Percentiles rank a stretch among this genome's conserved stretches.
These are phyloP conservation scores for Platichthys stellatus DNA, from an alignment of 2,113 vertebrate genomes.

Conservation along the genomic window DNA sequence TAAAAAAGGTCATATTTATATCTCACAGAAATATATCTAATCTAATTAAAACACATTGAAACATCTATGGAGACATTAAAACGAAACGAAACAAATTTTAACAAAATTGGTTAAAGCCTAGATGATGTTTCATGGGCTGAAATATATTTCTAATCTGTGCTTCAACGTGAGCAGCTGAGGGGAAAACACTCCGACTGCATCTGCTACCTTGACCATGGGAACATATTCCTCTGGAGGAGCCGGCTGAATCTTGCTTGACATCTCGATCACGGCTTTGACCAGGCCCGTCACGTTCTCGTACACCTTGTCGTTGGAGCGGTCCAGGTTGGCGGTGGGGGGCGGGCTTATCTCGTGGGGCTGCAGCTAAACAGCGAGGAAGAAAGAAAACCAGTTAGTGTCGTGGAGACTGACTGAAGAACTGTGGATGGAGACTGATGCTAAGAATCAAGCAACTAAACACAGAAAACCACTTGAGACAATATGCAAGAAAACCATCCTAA, in stretches of 20 bases:
- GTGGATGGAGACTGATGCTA: background rate
- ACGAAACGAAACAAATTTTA: no score
- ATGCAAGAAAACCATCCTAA: background rate
- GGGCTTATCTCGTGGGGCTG: conserved; percentile 98
- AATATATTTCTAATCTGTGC: background rate
- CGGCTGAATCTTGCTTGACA: conserved; percentile 98
- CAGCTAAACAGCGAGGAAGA: conserved; percentile 80
- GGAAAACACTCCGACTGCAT: background rate
- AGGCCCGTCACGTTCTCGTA: conserved; percentile 97
- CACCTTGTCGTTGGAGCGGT: conserved; percentile 97
- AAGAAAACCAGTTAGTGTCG: conserved; percentile 4
- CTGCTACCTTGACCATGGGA: conserved; percentile 96
- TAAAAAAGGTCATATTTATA: background rate
- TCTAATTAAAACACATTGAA: no score
- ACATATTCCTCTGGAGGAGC: conserved; percentile 97
- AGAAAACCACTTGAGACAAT: conserved; percentile 5
- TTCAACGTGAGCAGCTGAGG: background rate
- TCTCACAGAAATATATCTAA: no score
- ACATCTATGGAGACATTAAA: no score
- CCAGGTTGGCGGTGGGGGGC: conserved; percentile 96
- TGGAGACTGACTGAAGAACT: background rate
- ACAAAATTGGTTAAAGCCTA: no score
- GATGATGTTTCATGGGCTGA: no score
- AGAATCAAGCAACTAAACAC: background rate
- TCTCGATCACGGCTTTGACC: conserved; percentile 98